These are phyloP conservation scores for Polyommatus icarus DNA, from an alignment of 2,888 invertebrate genomes.

Conservation along the genomic window DNA sequence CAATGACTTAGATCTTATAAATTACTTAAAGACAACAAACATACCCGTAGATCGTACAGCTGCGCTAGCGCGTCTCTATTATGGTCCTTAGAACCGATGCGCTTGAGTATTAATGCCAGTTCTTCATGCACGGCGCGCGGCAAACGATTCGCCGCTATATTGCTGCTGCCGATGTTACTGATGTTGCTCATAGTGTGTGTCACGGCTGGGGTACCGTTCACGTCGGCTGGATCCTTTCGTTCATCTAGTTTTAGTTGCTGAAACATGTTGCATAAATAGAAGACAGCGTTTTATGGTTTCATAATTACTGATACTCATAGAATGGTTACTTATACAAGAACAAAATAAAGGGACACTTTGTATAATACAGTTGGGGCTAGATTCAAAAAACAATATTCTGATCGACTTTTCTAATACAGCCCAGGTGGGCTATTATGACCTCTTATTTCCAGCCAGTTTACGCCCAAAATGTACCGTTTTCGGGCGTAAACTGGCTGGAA, in stretches of 20 bases:
- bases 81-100: slow-evolving; percentile 94
- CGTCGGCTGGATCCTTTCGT: slow-evolving; percentile 66
- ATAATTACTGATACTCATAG: neutral
- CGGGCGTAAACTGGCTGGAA: too few species aligned
- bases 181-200: slow-evolving; percentile 23
- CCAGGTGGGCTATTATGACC: too few species aligned
- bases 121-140: slow-evolving; percentile 92
- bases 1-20: too few species aligned
- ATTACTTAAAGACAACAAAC: slow-evolving; percentile 35
- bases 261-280: neutral
- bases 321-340: too few species aligned
- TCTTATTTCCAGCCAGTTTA: too few species aligned
- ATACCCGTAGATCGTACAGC: slow-evolving; percentile 86
- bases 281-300: neutral
- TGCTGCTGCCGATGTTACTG: slow-evolving; percentile 80
- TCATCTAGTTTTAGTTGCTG: slow-evolving; percentile 80
- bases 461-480: too few species aligned
- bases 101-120: slow-evolving; percentile 92
- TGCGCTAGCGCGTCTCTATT: slow-evolving; percentile 90
- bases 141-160: slow-evolving; percentile 73
- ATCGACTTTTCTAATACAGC: too few species aligned
- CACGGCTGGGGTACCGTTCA: slow-evolving; percentile 60
- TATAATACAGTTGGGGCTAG: too few species aligned
- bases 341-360: too few species aligned
- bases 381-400: too few species aligned